Evolutionary conservation across 2,113 vertebrate genomes (phyloP), one percentile per base, ranked within the genome.

Genomic region (Hippopotamus amphibius): DNA sequence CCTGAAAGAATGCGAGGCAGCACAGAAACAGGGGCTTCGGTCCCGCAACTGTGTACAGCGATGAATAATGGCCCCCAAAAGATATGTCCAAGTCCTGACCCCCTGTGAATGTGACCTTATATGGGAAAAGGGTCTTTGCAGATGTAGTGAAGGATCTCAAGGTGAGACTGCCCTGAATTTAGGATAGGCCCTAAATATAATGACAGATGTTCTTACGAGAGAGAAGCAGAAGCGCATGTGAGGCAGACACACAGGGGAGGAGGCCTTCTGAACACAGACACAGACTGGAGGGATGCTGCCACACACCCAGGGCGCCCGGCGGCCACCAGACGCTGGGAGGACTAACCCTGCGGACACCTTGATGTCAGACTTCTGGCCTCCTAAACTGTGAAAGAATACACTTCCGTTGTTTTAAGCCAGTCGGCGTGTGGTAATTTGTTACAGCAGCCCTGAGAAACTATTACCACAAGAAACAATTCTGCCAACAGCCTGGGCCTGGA

Each of bases 231-330:
- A 9, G 55, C n/a, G 43, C 30, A 28, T 7, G 1, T 33, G 0
- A 30, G 24, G 22, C 19, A 33, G 46, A 82, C 30, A 7, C 3
- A 33, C 46, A 53, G 16, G 16, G 9, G 12, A n/a, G 46, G 26
- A 46, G 57, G 28, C 12, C 37, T 7, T 5, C 3, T 16, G 71
- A 80, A 65, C 16, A 8, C 28, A 21, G n/a, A 53, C 30, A 50
- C 26, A 43, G 8, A 76, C 0, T 1, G 61, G 30, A 43, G 26
- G 5, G 37, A 43, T 0, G 1, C 11, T 9, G 63, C 26, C 48
- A 24, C 17, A 65, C 57, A 22, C 50, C 43, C 28, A 93, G 9
- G 26, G 33, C 2, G 14, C 2, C 16, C 4, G 26, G 46, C 2
- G 14, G 55, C 17, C 66, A 43, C 19, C 69, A 79, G 68, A 59